phyloP scores from a whole-genome alignment of 2,113 vertebrate species.

The Pelecanus crispus region DNA sequence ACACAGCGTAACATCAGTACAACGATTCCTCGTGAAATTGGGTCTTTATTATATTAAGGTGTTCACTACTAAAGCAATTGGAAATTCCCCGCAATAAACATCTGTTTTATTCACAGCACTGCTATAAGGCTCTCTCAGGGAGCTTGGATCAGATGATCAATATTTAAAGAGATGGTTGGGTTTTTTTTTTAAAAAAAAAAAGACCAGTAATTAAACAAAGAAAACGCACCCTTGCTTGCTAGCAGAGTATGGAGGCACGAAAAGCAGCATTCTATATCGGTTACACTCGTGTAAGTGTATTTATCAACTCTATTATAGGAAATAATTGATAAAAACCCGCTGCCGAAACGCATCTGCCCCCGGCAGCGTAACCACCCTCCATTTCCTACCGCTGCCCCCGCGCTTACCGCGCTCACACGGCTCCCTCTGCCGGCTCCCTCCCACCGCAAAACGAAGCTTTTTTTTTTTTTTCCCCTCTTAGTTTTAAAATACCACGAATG shows the following conservation, averaged over 20 bases:
- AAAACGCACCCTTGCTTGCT: background rate
- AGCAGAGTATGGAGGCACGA: background rate
- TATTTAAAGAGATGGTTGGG: background rate
- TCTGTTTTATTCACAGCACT: accelerated
- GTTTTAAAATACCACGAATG: background rate
- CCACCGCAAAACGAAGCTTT: background rate
- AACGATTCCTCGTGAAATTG: accelerated
- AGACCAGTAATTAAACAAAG: background rate
- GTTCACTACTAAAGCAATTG: background rate
- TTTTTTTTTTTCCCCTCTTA: no score
- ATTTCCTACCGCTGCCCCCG: accelerated
- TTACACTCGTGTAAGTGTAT: no score
- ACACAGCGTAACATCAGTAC: background rate
- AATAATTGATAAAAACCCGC: background rate
- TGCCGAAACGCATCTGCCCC: background rate
- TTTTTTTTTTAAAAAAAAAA: background rate
- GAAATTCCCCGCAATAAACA: background rate
- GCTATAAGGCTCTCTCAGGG: background rate
- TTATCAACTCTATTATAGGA: background rate
- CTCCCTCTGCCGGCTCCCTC: background rate
- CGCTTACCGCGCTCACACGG: background rate
- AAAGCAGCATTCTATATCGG: background rate
- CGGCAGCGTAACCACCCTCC: background rate
- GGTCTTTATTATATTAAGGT: background rate
- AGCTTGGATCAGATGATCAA: background rate